Percentiles rank a stretch among this genome's conserved stretches.
These are phyloP conservation scores for Cydia pomonella DNA, from an alignment of 1,140 invertebrate genomes.

Conservation along the genomic window DNA sequence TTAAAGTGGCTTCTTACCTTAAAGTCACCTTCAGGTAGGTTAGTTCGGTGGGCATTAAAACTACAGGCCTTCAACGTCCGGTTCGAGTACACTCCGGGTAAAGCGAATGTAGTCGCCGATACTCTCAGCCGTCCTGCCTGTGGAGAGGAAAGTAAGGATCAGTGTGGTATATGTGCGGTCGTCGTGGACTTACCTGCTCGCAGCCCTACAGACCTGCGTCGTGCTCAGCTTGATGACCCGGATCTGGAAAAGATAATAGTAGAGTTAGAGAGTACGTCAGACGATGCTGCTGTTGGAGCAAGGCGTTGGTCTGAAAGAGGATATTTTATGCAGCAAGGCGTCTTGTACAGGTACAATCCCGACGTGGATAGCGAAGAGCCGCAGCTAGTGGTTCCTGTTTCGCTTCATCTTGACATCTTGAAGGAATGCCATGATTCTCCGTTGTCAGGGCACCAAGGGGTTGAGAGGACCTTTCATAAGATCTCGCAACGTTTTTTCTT, in stretches of 20 bases:
- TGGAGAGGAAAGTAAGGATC: not conserved
- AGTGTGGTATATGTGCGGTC: constrained; percentile 32
- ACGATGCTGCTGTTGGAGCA: not conserved
- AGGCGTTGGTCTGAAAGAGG: not conserved
- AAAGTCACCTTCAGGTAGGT: constrained; percentile 61
- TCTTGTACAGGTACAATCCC: not conserved
- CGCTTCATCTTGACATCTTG: not conserved
- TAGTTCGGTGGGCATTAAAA: constrained; percentile 71
- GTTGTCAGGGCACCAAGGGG: not conserved
- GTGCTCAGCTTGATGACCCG: not conserved
- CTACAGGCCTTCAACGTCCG: constrained; percentile 67
- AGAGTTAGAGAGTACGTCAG: not conserved
- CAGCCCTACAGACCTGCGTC: not conserved
- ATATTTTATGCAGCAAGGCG: not conserved
- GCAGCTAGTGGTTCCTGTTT: not conserved
- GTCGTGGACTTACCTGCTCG: not conserved
- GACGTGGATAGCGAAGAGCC: not conserved
- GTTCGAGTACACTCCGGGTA: constrained; percentile 49
- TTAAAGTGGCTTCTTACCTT: constrained; percentile 71
- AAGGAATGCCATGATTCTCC: not conserved
- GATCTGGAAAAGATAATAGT: not conserved
- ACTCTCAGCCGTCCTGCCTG: constrained; percentile 41
- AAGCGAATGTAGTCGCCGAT: constrained; percentile 47
- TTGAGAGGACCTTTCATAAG: not conserved
- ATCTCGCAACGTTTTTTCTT: not conserved